Evolutionary conservation across 1,140 invertebrate genomes (phyloP), one percentile per base, ranked within the genome.

Genomic region (Drosophila carrolli): DNA sequence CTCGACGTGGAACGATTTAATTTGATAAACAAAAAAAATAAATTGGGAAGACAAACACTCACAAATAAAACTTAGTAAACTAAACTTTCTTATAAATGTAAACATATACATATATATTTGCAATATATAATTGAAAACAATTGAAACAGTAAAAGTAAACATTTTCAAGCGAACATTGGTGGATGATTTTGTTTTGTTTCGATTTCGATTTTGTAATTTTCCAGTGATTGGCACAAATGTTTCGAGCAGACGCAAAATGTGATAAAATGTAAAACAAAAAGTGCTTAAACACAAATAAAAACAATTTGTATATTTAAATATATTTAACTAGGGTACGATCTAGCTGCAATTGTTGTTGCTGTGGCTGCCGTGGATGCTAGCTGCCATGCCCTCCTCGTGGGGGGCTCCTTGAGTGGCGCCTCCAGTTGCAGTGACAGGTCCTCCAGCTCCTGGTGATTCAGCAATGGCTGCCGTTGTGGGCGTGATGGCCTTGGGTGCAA

Each of bases 401-500:
- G 9, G 11, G 16, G 27, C 19, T 23, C 16, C 35, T 37, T 40
- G 19, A 10, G 1, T 29, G 29, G 35, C 27, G 29, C 23, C 41
- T 14, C 14, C 48, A n/a, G 19, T n/a, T 50, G 13, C 11, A 29
- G 46, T 4, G 29, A 14, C 13, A 44, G 38, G 9, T 67, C 47
- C 10, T 68, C 37, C 37, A 38, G 29, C 46, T 58, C 61, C 48
- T 40, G 67, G 47, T 57, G 51, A 74, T 40, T 73, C 75, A 40
- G 60, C 60, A 63, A 88, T 88, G 79, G 79, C 74, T 70, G 63
- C 83, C 66, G 58, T 51, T 19, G 65, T 58, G 40, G 83, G 78
- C 62, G 77, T 85, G 27, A 48, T 76, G 65, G 66, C 75, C 54
- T 86, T 86, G 41, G 80, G 80, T 73, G 78, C 81, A 70, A 92